phyloP scores from a whole-genome alignment of 37 sponge, comb jelly and placozoan species.

The Cladorhizidae sp. region DNA sequence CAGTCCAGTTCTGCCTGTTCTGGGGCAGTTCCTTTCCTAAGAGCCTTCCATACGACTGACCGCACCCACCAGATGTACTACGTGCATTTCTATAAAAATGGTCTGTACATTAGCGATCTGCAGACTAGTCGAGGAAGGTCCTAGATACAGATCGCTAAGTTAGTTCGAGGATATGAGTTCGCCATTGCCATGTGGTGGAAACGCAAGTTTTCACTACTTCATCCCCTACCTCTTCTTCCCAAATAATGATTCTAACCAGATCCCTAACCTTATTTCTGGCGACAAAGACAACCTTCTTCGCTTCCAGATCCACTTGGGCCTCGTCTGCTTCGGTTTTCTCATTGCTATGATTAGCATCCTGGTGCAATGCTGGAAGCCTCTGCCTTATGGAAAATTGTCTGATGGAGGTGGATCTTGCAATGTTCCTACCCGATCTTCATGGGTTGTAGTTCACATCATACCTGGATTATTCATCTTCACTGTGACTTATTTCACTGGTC shows the following conservation, averaged over 20 bases:
- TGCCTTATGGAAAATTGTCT: conserved; percentile 71
- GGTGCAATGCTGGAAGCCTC: conserved; percentile 43
- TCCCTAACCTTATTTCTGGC: neutral
- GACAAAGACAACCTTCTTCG: conserved; percentile 19
- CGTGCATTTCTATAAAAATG: too few species aligned
- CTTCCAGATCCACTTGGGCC: conserved; percentile 70
- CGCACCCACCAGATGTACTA: too few species aligned
- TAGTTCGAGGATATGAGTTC: too few species aligned
- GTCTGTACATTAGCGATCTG: too few species aligned
- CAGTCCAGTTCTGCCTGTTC: too few species aligned
- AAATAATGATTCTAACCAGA: neutral
- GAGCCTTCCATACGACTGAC: too few species aligned
- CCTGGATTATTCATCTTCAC: conserved; percentile 66
- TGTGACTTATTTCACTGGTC: conserved; percentile 53
- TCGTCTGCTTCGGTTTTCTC: conserved; percentile 58
- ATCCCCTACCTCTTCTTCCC: conserved; percentile 41
- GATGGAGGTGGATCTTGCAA: conserved; percentile 8
- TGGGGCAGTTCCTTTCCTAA: too few species aligned
- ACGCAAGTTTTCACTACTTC: conserved; percentile 15
- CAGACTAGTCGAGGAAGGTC: too few species aligned
- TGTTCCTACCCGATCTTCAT: conserved; percentile 45
- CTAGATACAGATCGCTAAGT: too few species aligned
- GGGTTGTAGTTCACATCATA: conserved; percentile 28
- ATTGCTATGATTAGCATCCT: conserved; percentile 55
- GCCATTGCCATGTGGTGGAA: neutral